A percentile compares a stretch with the other conserved stretches of the same genome.
Conservation (phyloP, 2,888 invertebrate species). For the Cheilosia urbana region DNA sequence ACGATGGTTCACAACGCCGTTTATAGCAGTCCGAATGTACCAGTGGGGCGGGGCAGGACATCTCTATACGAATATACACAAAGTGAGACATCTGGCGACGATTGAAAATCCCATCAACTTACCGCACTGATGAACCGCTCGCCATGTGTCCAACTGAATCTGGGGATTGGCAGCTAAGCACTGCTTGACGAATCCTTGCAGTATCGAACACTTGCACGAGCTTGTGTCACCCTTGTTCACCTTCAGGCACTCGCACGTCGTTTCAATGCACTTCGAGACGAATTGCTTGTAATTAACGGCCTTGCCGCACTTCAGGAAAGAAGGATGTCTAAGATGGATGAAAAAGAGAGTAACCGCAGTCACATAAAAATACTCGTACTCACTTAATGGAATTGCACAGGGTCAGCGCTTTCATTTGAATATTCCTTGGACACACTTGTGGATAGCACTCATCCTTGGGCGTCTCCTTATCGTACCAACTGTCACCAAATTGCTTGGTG, state of each 20-base stretch:
- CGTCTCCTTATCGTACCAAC: conserved; percentile 87
- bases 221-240: conserved; percentile 83
- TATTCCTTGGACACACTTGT: conserved; percentile 86
- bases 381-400: conserved; percentile 89
- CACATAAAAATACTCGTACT: conserved; percentile 78
- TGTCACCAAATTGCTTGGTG: conserved; percentile 89
- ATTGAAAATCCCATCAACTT: conserved; percentile 75
- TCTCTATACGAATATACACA: conserved; percentile 33
- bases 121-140: conserved; percentile 88
- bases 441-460: conserved; percentile 85
- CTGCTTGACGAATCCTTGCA: conserved; percentile 89
- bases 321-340: conserved; percentile 85
- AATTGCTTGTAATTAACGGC: conserved; percentile 88
- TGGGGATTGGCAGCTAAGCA: conserved; percentile 88
- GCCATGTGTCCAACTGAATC: conserved; percentile 89
- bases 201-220: conserved; percentile 88
- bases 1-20: conserved; percentile 91
- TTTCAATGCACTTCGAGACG: conserved; percentile 89
- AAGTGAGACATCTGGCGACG: too few species aligned
- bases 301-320: conserved; percentile 87
- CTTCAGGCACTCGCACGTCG: conserved; percentile 89
- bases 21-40: conserved; percentile 93
- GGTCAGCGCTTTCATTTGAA: conserved; percentile 87
- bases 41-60: conserved; percentile 83
- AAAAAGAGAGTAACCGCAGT: neutral